phyloP scores from a whole-genome alignment of 2,113 vertebrate species.

The Nycticorax nycticorax region DNA sequence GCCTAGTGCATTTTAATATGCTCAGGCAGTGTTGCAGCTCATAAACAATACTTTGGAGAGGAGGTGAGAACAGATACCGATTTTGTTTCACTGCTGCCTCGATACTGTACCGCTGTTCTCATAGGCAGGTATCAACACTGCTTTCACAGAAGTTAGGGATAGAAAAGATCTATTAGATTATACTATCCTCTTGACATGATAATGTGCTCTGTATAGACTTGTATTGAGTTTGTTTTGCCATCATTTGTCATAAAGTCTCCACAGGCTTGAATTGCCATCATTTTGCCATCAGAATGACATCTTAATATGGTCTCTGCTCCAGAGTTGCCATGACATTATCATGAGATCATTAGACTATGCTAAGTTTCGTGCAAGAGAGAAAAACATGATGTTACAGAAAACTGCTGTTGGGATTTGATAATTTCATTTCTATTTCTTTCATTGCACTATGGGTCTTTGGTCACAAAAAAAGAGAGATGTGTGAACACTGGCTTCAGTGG shows the following conservation, averaged over 20 bases:
- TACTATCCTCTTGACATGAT: conserved; percentile 48
- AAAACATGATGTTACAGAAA: conserved; percentile 22
- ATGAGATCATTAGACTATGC: conserved; percentile 58
- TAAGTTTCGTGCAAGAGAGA: conserved; percentile 6
- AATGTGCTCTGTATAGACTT: conserved; percentile 47
- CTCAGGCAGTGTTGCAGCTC: not conserved
- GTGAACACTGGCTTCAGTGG: not conserved
- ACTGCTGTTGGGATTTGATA: conserved; percentile 5
- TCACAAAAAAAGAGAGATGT: not conserved
- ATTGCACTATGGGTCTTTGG: not conserved
- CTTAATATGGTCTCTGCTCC: conserved; percentile 62
- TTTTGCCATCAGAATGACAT: conserved; percentile 70
- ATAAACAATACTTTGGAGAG: conserved; percentile 22
- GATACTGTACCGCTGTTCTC: not conserved
- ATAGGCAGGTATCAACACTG: conserved; percentile 34
- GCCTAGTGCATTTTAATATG: conserved; percentile 27
- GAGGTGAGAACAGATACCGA: not conserved
- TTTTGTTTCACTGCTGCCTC: conserved; percentile 15
- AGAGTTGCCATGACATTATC: conserved; percentile 54
- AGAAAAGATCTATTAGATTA: conserved; percentile 49
- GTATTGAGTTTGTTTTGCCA: conserved; percentile 54
- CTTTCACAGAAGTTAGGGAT: conserved; percentile 19
- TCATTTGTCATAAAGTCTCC: conserved; percentile 46
- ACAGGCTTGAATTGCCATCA: conserved; percentile 47
- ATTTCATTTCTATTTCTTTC: conserved; percentile 9